These are phyloP conservation scores for Julus scandinavius DNA, from an alignment of 2,888 invertebrate genomes.

Conservation along the genomic window DNA sequence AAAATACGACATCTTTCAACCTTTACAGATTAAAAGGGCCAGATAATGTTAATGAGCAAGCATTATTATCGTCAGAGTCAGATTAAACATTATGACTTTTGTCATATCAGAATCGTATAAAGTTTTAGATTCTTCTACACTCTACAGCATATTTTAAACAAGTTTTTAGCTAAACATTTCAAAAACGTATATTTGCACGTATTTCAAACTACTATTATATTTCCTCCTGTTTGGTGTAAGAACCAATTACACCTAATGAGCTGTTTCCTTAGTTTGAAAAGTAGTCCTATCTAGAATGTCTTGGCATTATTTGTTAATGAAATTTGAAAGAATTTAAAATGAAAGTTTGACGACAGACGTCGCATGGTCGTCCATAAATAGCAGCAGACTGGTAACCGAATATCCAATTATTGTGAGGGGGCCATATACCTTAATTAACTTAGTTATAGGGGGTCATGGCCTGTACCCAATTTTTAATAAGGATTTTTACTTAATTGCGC, in stretches of 20 bases:
- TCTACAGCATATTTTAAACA: too few species aligned
- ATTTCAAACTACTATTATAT: too few species aligned
- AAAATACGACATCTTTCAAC: too few species aligned
- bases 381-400: background rate
- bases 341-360: background rate
- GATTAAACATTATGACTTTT: too few species aligned
- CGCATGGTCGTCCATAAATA: constrained; percentile 22
- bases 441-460: constrained; percentile 37
- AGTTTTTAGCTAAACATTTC: too few species aligned
- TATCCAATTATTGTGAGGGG: constrained; percentile 17
- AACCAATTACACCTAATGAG: background rate
- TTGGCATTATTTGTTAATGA: background rate
- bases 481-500: background rate
- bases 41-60: too few species aligned
- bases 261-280: background rate
- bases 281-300: background rate
- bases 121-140: too few species aligned
- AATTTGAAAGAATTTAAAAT: background rate
- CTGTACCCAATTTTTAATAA: background rate
- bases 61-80: too few species aligned
- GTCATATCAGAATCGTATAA: too few species aligned
- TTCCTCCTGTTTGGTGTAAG: background rate
- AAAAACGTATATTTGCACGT: too few species aligned
- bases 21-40: too few species aligned
- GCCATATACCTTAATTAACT: background rate